These are phyloP conservation scores for Anthopleura sola DNA, from an alignment of 64 coral and sea anemone genomes.

Conservation along the genomic window DNA sequence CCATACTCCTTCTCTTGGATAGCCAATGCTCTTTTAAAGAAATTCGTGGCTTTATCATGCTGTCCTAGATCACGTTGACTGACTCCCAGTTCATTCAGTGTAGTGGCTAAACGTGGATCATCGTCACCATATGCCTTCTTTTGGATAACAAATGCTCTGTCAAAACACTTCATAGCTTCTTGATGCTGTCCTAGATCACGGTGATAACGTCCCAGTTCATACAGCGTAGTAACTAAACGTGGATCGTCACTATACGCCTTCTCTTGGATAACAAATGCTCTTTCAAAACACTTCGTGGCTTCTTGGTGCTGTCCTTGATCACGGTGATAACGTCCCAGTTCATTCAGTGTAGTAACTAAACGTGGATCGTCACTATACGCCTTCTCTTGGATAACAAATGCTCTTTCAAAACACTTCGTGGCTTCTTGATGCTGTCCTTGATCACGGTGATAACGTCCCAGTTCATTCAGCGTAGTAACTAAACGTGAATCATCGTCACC, in stretches of 20 bases:
- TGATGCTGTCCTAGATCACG: background rate
- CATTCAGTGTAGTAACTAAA: background rate
- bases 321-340: background rate
- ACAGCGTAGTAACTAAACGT: background rate
- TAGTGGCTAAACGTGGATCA: too few relatives aligned
- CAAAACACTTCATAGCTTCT: too few relatives aligned
- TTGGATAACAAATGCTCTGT: too few relatives aligned
- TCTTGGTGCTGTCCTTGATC: background rate
- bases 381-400: background rate
- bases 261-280: background rate
- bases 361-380: background rate
- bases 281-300: background rate
- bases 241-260: background rate
- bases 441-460: too few relatives aligned
- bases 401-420: background rate
- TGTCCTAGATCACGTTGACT: too few relatives aligned
- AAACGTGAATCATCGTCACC: too few relatives aligned
- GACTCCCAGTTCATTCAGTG: too few relatives aligned
- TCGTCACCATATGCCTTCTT: too few relatives aligned
- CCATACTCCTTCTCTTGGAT: background rate
- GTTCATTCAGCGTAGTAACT: too few relatives aligned
- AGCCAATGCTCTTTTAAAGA: background rate
- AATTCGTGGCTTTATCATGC: too few relatives aligned
- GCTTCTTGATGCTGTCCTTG: too few relatives aligned
- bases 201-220: background rate